Base-by-base conservation (phyloP, 1,140 invertebrate species). In the Xylocopa sonorina region DNA sequence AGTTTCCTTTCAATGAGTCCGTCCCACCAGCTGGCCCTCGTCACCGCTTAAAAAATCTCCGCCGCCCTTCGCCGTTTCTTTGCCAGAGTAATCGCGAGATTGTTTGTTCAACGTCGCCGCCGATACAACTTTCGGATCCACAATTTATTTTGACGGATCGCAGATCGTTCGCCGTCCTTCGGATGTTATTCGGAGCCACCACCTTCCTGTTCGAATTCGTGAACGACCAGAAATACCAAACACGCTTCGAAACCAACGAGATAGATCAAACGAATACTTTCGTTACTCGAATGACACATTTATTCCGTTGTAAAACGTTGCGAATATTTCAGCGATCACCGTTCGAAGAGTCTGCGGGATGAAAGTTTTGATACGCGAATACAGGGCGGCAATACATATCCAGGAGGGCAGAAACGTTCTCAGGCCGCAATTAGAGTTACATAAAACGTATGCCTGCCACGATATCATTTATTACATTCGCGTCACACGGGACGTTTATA, bases 101-200 rank as follows among this genome's bases (percentile, higher is more conserved):
- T 86, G 84, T 87, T 87, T 83, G 55, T 78, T 55, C 64, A 86
- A 82, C 75, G 80, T 83, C 73, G 27, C 21, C 55, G 48, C 55
- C 58, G 84, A 80, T 86, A 86, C 71, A 86, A 80, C 16, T 27
- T 51, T 27, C 32, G 34, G 21, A 63, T 57, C 51, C n/a, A 53
- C 55, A 51, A 79, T 78, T 81, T 75, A 80, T 81, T 80, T 81
- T 86, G 85, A 87, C 69, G 66, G 67, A 84, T 76, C n/a, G 62
- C 73, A 78, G 48, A 27, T 76, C 50, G n/a, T n/a, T 9, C 41
- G 6, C 27, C 50, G 3, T 50, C 48, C 4, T 6, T 55, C 4
- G n/a, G 4, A 12, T 7, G 16, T 62, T 46, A 14, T 29, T 53
- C 34, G 18, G 14, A 34, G 63, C 1, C n/a, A n/a, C n/a, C n/a